These are phyloP conservation scores for Chrysotoxum bicinctum DNA, from an alignment of 2,888 invertebrate species.

Conservation along the genomic window DNA sequence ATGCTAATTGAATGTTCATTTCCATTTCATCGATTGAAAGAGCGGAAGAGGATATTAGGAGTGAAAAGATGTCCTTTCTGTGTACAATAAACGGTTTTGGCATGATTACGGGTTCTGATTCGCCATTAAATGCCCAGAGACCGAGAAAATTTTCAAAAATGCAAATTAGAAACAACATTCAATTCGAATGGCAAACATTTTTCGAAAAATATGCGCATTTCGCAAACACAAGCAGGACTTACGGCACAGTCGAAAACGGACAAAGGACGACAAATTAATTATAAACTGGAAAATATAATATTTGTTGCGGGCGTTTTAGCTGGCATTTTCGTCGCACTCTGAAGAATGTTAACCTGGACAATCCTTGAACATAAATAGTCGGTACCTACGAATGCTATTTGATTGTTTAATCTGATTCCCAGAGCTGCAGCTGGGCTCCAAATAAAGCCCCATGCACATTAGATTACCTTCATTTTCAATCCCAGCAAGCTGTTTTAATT, in stretches of 20 bases:
- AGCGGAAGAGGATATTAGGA: not conserved
- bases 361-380: not conserved
- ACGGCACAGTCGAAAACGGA: not conserved
- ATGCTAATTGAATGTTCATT: conserved; percentile 46
- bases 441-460: not conserved
- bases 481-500: conserved; percentile 4
- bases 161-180: conserved; percentile 41
- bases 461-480: not conserved
- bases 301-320: conserved; percentile 8
- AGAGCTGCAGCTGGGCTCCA: not conserved
- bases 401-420: conserved; percentile 27
- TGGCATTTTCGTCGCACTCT: not conserved
- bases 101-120: not conserved
- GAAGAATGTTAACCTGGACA: not conserved
- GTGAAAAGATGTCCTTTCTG: conserved; percentile 11
- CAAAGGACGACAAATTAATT: conserved; percentile 6
- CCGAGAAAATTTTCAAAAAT: conserved; percentile 33
- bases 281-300: conserved; percentile 4
- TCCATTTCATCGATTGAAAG: conserved; percentile 28
- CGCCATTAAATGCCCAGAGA: conserved; percentile 10
- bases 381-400: not conserved
- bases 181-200: conserved; percentile 21
- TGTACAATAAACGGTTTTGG: not conserved
- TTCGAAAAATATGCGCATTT: not conserved
- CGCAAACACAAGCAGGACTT: not conserved